Conservation (phyloP, 2,888 invertebrate genomes). For the Eristalis intricaria region DNA sequence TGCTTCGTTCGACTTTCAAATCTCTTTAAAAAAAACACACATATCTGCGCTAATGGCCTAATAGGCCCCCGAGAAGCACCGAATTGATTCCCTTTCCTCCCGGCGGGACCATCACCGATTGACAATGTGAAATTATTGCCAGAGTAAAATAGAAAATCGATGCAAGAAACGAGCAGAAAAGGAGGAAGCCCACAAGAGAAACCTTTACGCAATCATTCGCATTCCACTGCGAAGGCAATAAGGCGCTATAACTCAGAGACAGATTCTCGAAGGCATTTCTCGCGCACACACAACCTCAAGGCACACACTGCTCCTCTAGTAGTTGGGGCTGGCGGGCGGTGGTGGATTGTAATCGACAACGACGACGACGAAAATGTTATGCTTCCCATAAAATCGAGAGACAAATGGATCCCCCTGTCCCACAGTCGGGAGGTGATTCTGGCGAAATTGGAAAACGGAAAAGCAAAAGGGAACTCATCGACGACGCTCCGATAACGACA, state of each 20-base stretch:
- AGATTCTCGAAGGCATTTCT: constrained; percentile 41
- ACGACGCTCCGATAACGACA: neutral
- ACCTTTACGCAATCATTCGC: constrained; percentile 52
- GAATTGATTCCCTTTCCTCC: neutral
- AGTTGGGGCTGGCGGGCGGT: neutral
- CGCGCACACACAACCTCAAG: neutral
- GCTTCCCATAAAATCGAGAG: constrained; percentile 57
- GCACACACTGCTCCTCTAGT: neutral
- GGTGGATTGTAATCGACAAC: constrained; percentile 41
- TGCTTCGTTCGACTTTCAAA: neutral
- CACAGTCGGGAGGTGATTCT: constrained; percentile 31
- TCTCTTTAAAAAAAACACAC: neutral
- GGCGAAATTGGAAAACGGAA: constrained; percentile 36
- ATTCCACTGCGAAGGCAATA: constrained; percentile 37
- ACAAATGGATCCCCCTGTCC: constrained; percentile 49
- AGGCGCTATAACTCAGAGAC: constrained; percentile 46
- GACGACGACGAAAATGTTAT: constrained; percentile 39
- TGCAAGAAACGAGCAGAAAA: constrained; percentile 3
- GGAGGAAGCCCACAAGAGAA: constrained; percentile 18
- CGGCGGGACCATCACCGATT: constrained; percentile 25
- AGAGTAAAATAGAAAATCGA: constrained; percentile 59
- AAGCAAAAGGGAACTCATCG: constrained; percentile 12
- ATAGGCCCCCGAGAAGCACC: constrained; percentile 5
- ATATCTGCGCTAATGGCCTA: constrained; percentile 2
- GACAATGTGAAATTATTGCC: constrained; percentile 60